phyloP scores from a whole-genome alignment of 2,888 invertebrate genomes.

The Ophion ventricosus region DNA sequence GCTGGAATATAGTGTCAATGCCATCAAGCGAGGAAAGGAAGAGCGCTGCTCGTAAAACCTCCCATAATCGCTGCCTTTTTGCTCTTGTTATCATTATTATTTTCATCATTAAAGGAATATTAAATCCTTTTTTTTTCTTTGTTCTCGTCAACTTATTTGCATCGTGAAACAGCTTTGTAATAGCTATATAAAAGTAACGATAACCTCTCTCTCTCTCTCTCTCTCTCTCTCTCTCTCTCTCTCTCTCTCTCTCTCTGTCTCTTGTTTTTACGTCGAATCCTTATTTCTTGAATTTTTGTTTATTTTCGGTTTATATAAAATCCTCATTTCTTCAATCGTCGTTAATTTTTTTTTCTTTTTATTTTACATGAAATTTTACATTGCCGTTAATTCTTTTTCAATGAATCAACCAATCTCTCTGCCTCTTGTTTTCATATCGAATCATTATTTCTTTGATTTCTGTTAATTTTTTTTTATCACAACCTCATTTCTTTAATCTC shows the following conservation, averaged over 20 bases:
- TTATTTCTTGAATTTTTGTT: not conserved
- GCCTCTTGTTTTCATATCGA: too few species aligned
- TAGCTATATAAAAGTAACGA: not conserved
- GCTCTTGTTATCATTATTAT: conserved; percentile 43
- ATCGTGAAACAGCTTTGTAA: conserved; percentile 29
- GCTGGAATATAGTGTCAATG: conserved; percentile 13
- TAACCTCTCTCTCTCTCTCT: not conserved
- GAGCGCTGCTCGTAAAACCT: conserved; percentile 36
- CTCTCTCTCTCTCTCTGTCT: not conserved
- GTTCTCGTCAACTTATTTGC: not conserved
- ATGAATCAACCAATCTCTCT: too few species aligned
- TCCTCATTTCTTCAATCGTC: not conserved
- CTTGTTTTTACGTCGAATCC: not conserved
- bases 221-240: too few species aligned
- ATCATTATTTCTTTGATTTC: too few species aligned
- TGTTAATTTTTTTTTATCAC: too few species aligned
- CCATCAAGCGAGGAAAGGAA: conserved; percentile 36
- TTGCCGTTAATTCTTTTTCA: too few species aligned
- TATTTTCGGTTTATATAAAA: too few species aligned
- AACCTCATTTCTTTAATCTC: not conserved
- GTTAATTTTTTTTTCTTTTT: too few species aligned
- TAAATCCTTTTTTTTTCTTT: conserved; percentile 16
- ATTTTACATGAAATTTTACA: not conserved
- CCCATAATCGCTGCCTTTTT: conserved; percentile 12
- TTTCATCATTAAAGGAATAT: conserved; percentile 30